Base-by-base conservation (phyloP, 1,140 invertebrate species). In the Saccostrea glomerata region DNA sequence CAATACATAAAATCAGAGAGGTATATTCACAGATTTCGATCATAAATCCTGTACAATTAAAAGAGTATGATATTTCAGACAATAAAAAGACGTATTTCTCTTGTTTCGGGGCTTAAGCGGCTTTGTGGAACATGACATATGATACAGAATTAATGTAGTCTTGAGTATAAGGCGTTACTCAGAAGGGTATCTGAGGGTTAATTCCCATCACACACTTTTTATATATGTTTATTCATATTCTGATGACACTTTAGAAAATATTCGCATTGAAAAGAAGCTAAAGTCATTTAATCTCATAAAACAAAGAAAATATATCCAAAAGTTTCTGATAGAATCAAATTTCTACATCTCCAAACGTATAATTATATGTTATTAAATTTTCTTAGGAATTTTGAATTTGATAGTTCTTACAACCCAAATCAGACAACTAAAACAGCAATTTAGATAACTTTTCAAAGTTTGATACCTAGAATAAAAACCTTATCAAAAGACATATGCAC, bases 31-130 rank as follows among this genome's bases (percentile, higher is more conserved):
- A 36, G 25, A 30, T 73, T 73, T 73, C 25, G 70, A 73, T 73
- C 23, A 30, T 30, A 73, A 73, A 73, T 73, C 70, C 25, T 36
- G 23, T 25, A 73, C 70, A 73, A 73, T 73, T 73, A 9, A 73
- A 73, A 11, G 15, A 36, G 70, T 30, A 23, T 73, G 70, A 30
- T 36, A 73, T 73, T 36, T 73, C 70, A 73, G 70, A 30, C 11
- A 36, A 30, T 4, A 25, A 12, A 15, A 30, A 30, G 70, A 73
- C 12, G 5, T 30, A 15, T 73, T 30, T 15, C 70, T 73, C 70
- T 73, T 73, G 70, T 73, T 73, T 73, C 70, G 30, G 23, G 70
- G 70, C 25, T 73, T 73, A 73, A 30, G 70, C 23, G 15, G 70
- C 70, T 73, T 73, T 30, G 70, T 15, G 30, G 30, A 73, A 73